phyloP scores from a whole-genome alignment of 2,113 vertebrate genomes.

The Bujurquina vittata region DNA sequence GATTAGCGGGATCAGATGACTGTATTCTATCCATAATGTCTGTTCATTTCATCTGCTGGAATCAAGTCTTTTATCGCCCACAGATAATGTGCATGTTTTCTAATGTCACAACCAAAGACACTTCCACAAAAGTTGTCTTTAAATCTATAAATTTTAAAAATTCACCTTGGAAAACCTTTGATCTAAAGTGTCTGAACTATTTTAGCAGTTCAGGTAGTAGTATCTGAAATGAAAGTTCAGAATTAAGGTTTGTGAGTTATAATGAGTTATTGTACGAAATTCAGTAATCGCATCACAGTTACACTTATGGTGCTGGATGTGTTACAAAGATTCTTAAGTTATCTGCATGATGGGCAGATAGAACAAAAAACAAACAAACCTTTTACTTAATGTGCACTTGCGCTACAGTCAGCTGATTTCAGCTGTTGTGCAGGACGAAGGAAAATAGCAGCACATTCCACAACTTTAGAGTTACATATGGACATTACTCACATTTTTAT shows the following conservation, averaged over 20 bases:
- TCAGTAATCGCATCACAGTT: too few species aligned
- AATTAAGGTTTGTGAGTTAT: background rate
- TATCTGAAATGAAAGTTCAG: background rate
- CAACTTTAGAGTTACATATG: too few species aligned
- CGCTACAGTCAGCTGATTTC: too few species aligned
- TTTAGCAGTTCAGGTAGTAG: background rate
- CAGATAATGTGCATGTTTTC: background rate
- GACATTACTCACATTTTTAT: too few species aligned
- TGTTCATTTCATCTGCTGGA: constrained; percentile 18
- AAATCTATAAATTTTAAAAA: background rate
- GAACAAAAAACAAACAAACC: too few species aligned
- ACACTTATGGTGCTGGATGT: too few species aligned
- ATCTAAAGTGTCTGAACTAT: background rate
- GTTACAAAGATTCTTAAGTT: too few species aligned
- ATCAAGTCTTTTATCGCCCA: constrained; percentile 3
- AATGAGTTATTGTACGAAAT: too few species aligned
- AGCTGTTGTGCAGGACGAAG: too few species aligned
- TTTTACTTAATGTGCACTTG: too few species aligned
- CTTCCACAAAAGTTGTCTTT: background rate
- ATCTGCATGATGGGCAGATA: too few species aligned
- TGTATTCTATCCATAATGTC: constrained; percentile 51
- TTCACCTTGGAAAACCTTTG: rapidly evolving
- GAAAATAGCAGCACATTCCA: too few species aligned
- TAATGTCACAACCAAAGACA: background rate
- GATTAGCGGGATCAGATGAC: constrained; percentile 71